Evolutionary conservation across 1,140 invertebrate species (phyloP), one percentile per base, ranked within the genome.

Genomic region (Pseudomyrmex cubaensis): DNA sequence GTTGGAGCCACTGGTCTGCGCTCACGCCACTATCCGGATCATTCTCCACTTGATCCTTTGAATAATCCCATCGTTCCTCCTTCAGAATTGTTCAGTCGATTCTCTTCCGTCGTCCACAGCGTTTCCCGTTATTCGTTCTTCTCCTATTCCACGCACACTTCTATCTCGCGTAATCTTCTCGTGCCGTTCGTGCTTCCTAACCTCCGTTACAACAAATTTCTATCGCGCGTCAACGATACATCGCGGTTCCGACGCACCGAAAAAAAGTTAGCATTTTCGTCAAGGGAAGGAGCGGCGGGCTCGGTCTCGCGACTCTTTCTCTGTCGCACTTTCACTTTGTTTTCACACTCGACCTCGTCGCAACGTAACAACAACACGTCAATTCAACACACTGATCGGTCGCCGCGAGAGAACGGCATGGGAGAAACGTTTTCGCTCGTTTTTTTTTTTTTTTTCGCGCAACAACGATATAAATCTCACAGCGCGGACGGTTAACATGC

Each of bases 1-100:
- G 57, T 15, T 64, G 67, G 84, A 69, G 61, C 77, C 86, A 85
- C 80, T 46, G 59, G 56, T 62, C 75, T 22, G 22, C 56, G 35
- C 59, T 46, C 22, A 74, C 44, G 67, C 82, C 62, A 54, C 57
- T 59, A 56, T 75, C 70, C 76, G 10, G 50, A 25, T 62, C 54
- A 13, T 20, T 73, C 22, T 54, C 12, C 46, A 70, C 54, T 72
- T 8, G 62, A 20, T 22, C 25, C 20, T 25, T 22, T 12, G 17
- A 22, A 8, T 12, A 57, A 10, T 52, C 50, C 15, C 78, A 63
- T 13, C 64, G 35, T 44, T 76, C 44, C 44, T 80, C 44, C 7
- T 61, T 62, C 1, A 9, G 10, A 17, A 25, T 7, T 50, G 48
- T 78, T 15, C 72, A 22, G 66, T 73, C 64, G 25, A 66, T 85